Evolutionary conservation across 2,797 vertebrate species (phyloP).

Genomic region (Oreochromis grahami): DNA sequence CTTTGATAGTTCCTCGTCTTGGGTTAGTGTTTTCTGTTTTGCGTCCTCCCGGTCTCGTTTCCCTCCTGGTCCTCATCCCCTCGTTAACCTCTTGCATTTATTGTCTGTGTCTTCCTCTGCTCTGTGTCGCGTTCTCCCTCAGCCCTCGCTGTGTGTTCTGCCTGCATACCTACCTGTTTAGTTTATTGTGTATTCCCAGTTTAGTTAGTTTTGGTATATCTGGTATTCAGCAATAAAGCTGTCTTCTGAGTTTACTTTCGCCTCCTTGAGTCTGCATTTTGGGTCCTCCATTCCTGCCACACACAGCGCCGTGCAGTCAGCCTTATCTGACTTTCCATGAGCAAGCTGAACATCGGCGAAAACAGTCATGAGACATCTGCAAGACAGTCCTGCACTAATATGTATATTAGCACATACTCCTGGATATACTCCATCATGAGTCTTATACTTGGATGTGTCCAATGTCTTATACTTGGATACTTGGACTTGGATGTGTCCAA

Average conservation of each 20-base stretch:
- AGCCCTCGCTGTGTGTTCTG: neutral
- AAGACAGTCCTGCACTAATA: neutral
- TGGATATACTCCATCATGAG: neutral
- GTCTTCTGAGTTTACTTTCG: neutral
- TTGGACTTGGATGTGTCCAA: neutral
- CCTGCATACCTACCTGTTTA: neutral
- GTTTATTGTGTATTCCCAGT: neutral
- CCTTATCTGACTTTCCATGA: neutral
- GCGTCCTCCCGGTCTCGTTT: rapidly evolving
- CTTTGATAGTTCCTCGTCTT: neutral
- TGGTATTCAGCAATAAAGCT: neutral
- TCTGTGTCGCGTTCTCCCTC: neutral
- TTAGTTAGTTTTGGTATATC: neutral
- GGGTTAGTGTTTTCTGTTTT: neutral
- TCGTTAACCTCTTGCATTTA: neutral
- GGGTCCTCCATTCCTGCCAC: neutral
- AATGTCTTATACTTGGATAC: neutral
- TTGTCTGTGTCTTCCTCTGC: neutral
- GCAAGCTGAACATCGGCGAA: neutral
- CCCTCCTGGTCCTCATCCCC: neutral
- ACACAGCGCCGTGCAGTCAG: neutral
- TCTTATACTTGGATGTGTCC: neutral
- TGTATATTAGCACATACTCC: neutral
- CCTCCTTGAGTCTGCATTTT: neutral
- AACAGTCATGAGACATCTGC: neutral